Base-by-base conservation (phyloP, 2,113 vertebrate species). In the Nestor notabilis region DNA sequence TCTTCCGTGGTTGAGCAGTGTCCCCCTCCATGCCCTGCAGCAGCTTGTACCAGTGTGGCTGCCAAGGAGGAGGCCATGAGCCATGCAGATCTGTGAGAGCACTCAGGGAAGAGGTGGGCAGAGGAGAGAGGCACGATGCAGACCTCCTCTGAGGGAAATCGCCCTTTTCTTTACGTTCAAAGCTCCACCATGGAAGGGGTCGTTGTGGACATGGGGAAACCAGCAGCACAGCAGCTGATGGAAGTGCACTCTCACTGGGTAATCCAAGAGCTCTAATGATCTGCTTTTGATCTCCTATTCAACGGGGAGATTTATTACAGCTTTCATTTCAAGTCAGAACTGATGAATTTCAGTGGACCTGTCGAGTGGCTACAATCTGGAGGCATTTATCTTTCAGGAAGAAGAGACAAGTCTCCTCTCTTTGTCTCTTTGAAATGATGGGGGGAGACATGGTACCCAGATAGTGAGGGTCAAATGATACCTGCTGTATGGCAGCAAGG, bases 241-340 rank as follows among this genome's bases (percentile, higher is more conserved):
- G 95, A 81, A 81, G 50, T 74, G 81, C 70, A n/a, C 71, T 79
- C 86, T 92, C 84, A 43, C 92, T 75, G 95, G 88, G 92, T 95
- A 94, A 96, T 96, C 90, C 85, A 92, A 88, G 93, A 94, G 86
- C 93, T 96, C 92, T 95, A 96, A 96, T 78, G 92, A 95, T 96
- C 95, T 95, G 93, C 90, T 90, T 97, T 97, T 97, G 96, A 97
- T 97, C 96, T 97, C 60, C 96, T 92, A 87, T 92, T 96, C 95
- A 96, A 92, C 8, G 1, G 75, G 79, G 68, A 96, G 93, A 94
- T 95, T 93, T 96, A 95, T 96, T 96, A 92, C 85, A 94, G 96
- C 92, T 94, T 95, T 93, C 84, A 83, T 96, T 96, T 96, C 93
- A 44, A 96, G 90, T 92, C 90, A 93, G 88, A 80, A 41, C 85